phyloP scores from a whole-genome alignment of 2,797 vertebrate genomes.

The Melanotaenia nigrans region DNA sequence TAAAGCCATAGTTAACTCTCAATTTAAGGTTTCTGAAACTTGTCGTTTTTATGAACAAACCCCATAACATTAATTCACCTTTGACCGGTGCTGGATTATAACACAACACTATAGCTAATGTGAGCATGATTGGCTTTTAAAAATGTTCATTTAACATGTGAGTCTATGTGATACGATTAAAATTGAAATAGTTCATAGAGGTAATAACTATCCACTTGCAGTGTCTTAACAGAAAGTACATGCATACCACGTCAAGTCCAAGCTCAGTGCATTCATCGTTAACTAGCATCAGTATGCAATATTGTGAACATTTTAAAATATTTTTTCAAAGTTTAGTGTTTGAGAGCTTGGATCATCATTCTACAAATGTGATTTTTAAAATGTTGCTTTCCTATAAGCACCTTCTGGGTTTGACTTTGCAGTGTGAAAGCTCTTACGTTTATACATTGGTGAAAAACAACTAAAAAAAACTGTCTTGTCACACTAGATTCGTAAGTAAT shows the following conservation, averaged over 20 bases:
- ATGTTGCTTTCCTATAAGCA: constrained; percentile 30
- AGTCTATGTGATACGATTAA: neutral
- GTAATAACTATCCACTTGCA: neutral
- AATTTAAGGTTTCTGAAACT: constrained; percentile 1
- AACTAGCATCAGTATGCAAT: constrained; percentile 60
- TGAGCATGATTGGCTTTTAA: constrained; percentile 17
- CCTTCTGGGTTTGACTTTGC: constrained; percentile 37
- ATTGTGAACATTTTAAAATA: constrained; percentile 29
- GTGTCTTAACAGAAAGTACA: neutral
- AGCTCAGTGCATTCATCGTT: constrained; percentile 19
- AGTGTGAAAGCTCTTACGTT: constrained; percentile 41
- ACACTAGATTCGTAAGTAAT: constrained; percentile 49
- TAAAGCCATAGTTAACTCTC: constrained; percentile 61
- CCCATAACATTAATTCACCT: neutral
- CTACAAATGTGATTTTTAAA: constrained; percentile 40
- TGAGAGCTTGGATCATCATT: constrained; percentile 41
- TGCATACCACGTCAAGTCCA: neutral
- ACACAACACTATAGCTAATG: constrained; percentile 35
- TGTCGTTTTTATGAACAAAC: constrained; percentile 14
- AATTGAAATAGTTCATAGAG: neutral
- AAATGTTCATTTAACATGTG: constrained; percentile 6
- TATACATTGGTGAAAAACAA: constrained; percentile 29
- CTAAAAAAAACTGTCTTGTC: constrained; percentile 43
- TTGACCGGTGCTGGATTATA: constrained; percentile 11
- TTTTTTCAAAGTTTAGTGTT: constrained; percentile 16